These are phyloP conservation scores for Eueremaeus valkanovi DNA, from an alignment of 2,888 invertebrate genomes.

Conservation along the genomic window DNA sequence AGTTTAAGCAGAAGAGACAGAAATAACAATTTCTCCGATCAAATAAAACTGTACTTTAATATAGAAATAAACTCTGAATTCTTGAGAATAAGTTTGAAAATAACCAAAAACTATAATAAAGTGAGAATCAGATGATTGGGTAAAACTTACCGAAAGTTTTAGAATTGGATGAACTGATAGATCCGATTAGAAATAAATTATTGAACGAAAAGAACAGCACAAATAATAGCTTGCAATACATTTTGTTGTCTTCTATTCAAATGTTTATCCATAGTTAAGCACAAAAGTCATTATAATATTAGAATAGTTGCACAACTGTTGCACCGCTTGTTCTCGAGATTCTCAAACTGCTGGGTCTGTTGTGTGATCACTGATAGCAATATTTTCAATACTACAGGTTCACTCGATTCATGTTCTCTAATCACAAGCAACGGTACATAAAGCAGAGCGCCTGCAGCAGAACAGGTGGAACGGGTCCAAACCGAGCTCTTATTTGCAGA, in stretches of 20 bases:
- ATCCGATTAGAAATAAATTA: not conserved
- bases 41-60: too few species aligned
- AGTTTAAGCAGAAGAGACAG: too few species aligned
- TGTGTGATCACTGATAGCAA: not conserved
- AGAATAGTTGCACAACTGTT: not conserved
- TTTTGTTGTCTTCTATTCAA: not conserved
- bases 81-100: too few species aligned
- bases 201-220: not conserved
- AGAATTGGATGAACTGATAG: not conserved
- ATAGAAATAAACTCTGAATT: too few species aligned
- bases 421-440: not conserved
- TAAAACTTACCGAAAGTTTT: not conserved
- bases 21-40: too few species aligned
- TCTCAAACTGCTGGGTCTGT: not conserved
- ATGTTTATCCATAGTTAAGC: not conserved
- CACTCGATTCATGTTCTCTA: not conserved
- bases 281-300: not conserved
- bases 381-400: too few species aligned
- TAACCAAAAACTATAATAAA: too few species aligned
- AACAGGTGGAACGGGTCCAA: not conserved
- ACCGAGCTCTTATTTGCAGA: not conserved
- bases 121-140: too few species aligned
- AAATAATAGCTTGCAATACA: not conserved
- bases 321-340: not conserved
- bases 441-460: not conserved